Base-by-base conservation (phyloP, 35 echinoderm and acorn worm genomes). In the Nesometra sesokonis region DNA sequence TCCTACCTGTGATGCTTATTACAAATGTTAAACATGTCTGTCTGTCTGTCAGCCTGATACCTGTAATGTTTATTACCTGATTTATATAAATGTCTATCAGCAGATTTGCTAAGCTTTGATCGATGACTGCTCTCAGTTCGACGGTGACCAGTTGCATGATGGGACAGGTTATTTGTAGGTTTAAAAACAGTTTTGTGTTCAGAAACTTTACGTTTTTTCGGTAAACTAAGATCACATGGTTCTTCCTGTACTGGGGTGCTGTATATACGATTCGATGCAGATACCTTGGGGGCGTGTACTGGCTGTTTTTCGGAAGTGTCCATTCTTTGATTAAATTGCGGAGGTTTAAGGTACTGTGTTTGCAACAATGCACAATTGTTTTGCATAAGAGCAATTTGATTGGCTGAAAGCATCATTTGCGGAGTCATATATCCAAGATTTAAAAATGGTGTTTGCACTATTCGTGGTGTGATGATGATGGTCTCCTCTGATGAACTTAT, bases 141-240 rank as follows among this genome's bases (percentile, higher is more conserved):
- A 29, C 32, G 32, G 76, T 30, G 13, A 21, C 30, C 11, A 1
- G 0, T 32, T 79, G 47, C 35, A 46, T 31, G 36, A 32, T 78
- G 57, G 46, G 17, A 32, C 76, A 38, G 11, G 67, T 29, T 47
- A 47, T 33, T 84, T 79, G 77, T 32, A 35, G 27, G 88, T 77
- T n/a, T 88, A 40, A 85, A 21, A 47, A 27, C 31, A 29, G 31
- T 17, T 38, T 31, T 29, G 27, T 46, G 21, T 37, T 82, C 78
- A 8, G 32, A 77, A 81, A 21, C 29, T 76, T 89, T 84, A 32
- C 90, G 79, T 67, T 94, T 99, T 83, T 99, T 99, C 0, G 96
- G 96, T 47, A 99, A 89, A 34, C 96, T 99, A 19, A 99, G 90
- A 78, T 99, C 96, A 86, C 92, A 94, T 11, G 96, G 96, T 83